A percentile compares a stretch with the other conserved stretches of the same genome.
These are phyloP conservation scores for Coregonus suidteri DNA, from an alignment of 2,797 vertebrate species.

Conservation along the genomic window DNA sequence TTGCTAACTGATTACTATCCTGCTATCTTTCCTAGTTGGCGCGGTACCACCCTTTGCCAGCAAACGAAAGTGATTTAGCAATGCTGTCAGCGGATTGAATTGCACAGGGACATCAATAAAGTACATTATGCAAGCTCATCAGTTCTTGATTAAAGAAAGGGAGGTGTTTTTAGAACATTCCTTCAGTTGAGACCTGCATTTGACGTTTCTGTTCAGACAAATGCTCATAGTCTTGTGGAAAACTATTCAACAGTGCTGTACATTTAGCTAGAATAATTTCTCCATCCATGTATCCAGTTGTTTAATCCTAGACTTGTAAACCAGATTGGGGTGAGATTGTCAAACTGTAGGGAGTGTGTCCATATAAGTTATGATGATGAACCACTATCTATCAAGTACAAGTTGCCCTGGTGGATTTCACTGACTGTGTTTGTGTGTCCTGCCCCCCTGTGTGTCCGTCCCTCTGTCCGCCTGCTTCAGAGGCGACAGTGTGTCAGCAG, in stretches of 20 bases:
- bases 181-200: background rate
- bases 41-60: background rate
- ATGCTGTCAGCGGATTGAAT: background rate
- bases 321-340: too few species aligned
- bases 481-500: conserved; percentile 91
- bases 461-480: conserved; percentile 79
- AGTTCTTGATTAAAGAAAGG: background rate
- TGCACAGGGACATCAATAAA: background rate
- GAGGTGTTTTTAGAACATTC: background rate
- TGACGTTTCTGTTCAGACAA: background rate
- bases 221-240: background rate
- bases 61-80: background rate
- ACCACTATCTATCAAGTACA: background rate
- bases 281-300: background rate
- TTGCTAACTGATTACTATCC: background rate
- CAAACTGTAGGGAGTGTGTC: too few species aligned
- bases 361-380: background rate
- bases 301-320: too few species aligned
- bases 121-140: background rate
- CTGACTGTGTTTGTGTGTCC: background rate
- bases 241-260: background rate
- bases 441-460: background rate
- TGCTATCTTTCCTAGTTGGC: background rate
- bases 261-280: background rate
- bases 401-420: background rate